Base-by-base conservation (phyloP, 2,888 invertebrate species). In the Noctuana brunneofusca region DNA sequence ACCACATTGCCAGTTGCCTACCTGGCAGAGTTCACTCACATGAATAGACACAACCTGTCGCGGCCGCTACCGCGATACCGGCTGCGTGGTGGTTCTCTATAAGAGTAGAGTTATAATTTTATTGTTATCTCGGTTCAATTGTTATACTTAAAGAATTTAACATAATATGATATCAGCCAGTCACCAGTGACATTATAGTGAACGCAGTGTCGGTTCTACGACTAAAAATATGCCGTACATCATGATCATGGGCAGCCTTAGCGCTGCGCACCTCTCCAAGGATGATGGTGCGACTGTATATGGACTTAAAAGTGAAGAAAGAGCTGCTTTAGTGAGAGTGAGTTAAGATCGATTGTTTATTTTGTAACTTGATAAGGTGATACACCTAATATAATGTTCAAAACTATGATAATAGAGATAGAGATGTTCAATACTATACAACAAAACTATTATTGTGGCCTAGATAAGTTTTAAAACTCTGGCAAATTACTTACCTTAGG, bases 211-310 rank as follows among this genome's bases (percentile, higher is more conserved):
- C 63, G 18, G 53, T 57, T 38, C 30, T 52, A 18, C 69, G 9
- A 8, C 57, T 62, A 66, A 16, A 66, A 86, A 70, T 53, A 92
- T 92, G 92, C 92, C 92, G 68, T 92, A 92, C 73, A 84, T 92
- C 58, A 91, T 92, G 88, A 87, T 92, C 64, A 90, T 90, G 86
- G 92, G 91, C 52, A 86, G 86, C 74, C 80, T 92, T 20, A 88
- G 84, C 66, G 84, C 88, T 63, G 83, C 79, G 63, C 87, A 89
- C 72, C 81, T 92, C 3, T 87, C 87, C 4, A 90, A 88, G 71
- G 89, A 89, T 70, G 91, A 91, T 68, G 88, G 89, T 52, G 88
- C 88, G 16, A 86, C 89, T 27, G 89, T 92, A 52, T 90, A 89
- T 68, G 92, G 92, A 64, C 80, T 92, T 57, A 90, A 91, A 70